phyloP scores from a whole-genome alignment of 2,113 vertebrate species.

The Myrmecobius fasciatus region DNA sequence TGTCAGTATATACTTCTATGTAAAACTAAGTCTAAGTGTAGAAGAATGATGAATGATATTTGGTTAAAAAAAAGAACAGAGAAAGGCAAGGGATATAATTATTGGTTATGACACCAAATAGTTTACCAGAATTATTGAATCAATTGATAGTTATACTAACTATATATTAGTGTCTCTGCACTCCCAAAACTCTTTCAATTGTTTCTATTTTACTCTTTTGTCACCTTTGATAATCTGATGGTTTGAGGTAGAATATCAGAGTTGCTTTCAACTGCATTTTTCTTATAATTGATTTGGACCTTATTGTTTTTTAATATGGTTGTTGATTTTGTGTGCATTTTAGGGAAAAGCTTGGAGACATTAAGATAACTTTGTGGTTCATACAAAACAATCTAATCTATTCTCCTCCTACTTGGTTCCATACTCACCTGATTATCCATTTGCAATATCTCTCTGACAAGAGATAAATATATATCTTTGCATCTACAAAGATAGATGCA shows the following conservation, averaged over 20 bases:
- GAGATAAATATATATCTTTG: neutral
- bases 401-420: neutral
- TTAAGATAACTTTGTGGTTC: neutral
- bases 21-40: neutral
- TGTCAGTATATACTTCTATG: neutral
- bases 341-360: neutral
- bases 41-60: neutral
- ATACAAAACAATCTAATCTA: neutral
- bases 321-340: neutral
- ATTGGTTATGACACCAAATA: neutral
- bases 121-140: neutral
- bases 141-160: neutral
- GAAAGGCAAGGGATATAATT: neutral
- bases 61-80: neutral
- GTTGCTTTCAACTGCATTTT: neutral
- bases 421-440: neutral
- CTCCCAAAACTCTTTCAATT: neutral
- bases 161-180: neutral
- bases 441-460: neutral
- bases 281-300: neutral
- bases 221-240: neutral
- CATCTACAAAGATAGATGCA: too few relatives aligned
- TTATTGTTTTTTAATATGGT: neutral
- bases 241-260: neutral
- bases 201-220: neutral